phyloP scores from a whole-genome alignment of 2,797 vertebrate genomes.

The Muscicapa striata region DNA sequence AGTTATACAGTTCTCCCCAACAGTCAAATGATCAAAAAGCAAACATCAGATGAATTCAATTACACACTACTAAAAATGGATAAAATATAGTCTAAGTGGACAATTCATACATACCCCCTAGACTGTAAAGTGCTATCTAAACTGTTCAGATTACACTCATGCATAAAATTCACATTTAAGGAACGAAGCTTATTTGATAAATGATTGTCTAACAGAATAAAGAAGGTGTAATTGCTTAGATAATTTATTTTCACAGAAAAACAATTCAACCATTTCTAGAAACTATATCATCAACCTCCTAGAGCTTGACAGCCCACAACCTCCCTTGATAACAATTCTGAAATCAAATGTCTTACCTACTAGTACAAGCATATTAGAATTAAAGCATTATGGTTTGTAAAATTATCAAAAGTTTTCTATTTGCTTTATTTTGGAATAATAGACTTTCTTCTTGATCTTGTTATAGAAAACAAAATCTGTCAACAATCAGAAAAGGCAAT shows the following conservation, averaged over 20 bases:
- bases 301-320: constrained; percentile 21
- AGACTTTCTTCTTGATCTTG: background rate
- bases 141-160: constrained; percentile 7
- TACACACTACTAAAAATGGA: background rate
- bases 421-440: background rate
- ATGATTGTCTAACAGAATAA: constrained; percentile 36
- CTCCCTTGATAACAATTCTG: constrained; percentile 24
- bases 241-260: constrained; percentile 56
- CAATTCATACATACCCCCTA: background rate
- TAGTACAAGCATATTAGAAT: background rate
- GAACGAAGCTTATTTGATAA: constrained; percentile 32
- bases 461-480: constrained; percentile 21
- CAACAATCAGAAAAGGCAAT: constrained; percentile 11
- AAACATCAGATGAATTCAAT: background rate
- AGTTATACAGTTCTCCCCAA: background rate
- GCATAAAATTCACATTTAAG: constrained; percentile 27
- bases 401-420: background rate
- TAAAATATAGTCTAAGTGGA: background rate
- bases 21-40: background rate
- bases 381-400: background rate
- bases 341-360: background rate
- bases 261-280: constrained; percentile 39
- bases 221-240: constrained; percentile 47
- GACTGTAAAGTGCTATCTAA: background rate
- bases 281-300: constrained; percentile 41